These are phyloP conservation scores for Sinocyclocheilus anophthalmus DNA, from an alignment of 2,113 vertebrate genomes.

Conservation along the genomic window DNA sequence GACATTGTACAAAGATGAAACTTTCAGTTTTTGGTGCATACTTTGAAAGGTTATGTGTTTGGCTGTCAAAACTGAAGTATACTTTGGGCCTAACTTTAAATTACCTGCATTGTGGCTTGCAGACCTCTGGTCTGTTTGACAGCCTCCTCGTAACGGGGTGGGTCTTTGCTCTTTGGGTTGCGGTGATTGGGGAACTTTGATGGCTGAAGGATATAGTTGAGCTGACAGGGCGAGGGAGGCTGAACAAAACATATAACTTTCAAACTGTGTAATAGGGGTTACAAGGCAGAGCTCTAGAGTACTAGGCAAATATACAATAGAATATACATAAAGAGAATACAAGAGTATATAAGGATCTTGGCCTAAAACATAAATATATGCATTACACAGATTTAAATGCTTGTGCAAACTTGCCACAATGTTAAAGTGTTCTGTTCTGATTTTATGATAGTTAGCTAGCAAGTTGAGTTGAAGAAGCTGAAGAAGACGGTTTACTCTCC, in stretches of 20 bases:
- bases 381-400: no score
- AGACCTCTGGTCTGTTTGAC: constrained; percentile 89
- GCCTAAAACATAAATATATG: no score
- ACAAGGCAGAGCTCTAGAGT: no score
- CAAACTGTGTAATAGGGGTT: background rate
- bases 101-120: constrained; percentile 82
- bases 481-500: background rate
- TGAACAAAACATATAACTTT: constrained; percentile 58
- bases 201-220: constrained; percentile 77
- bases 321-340: no score
- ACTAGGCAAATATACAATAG: background rate
- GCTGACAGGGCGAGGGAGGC: constrained; percentile 79
- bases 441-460: background rate
- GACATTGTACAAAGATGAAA: background rate
- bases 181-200: constrained; percentile 62
- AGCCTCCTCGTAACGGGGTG: constrained; percentile 95
- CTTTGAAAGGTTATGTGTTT: background rate
- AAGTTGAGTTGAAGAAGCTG: background rate
- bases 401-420: background rate
- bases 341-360: no score
- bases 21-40: background rate
- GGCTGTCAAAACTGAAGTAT: background rate
- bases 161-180: constrained; percentile 85
- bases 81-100: background rate
- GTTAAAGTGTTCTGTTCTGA: background rate